Evolutionary conservation across 2,113 vertebrate species (phyloP), one percentile per base, ranked within the genome.

Genomic region (Thymallus thymallus): DNA sequence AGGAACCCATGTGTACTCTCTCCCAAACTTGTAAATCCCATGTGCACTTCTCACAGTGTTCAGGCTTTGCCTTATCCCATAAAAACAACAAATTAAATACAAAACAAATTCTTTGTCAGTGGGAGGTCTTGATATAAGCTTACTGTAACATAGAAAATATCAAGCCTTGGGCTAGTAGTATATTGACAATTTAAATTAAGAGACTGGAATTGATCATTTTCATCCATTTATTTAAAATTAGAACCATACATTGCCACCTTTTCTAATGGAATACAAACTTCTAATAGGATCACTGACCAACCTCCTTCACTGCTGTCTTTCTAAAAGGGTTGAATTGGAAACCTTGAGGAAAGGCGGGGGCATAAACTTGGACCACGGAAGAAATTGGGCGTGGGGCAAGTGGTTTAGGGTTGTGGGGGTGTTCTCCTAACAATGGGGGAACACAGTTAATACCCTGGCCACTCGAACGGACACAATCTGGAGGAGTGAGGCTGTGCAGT

Each of bases 391-490:
- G 65, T 14, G 65, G 48, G 22, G 64, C 48, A 35, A 14, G 70
- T 41, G 18, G 55, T 75, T 71, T 12, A 32, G 29, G 20, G 51
- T 26, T 23, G 35, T 61, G 68, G 69, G 68, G n/a, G 72, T 72
- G 71, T 32, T 58, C 69, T 46, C 10, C 24, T 46, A 69, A 85
- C 73, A 84, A 85, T 69, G 82, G 72, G 68, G 62, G 46, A 70
- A 78, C 66, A 77, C 69, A 78, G 79, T 84, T 79, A 80, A 85
- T 81, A 74, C 63, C 70, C 63, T 63, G 63, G 70, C 74, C 72
- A 82, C 74, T 86, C 74, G 75, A 87, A 85, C 76, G 79, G 71
- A 81, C 81, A 81, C 55, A 73, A 56, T 80, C 76, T 71, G 67
- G 75, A 80, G 45, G 60, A 73, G 71, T n/a, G 75, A 79, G 73